Percentiles rank a stretch among this genome's conserved stretches.
These are phyloP conservation scores for Serrognathus titanus DNA, from an alignment of 2,888 invertebrate genomes.

Conservation along the genomic window DNA sequence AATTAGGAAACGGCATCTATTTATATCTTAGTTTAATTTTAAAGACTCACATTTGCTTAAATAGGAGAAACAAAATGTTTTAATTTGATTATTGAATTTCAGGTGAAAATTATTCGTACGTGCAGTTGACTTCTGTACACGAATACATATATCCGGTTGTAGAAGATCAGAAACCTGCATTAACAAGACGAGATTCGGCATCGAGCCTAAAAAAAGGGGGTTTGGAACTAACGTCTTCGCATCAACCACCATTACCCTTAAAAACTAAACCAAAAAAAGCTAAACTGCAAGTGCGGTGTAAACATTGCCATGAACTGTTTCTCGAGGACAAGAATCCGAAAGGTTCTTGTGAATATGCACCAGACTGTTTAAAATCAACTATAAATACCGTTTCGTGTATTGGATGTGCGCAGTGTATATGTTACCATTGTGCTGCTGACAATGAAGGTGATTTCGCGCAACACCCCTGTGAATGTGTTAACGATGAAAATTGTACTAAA, in stretches of 20 bases:
- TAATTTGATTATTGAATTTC: too few relatives aligned
- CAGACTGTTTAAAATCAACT: conserved; percentile 75
- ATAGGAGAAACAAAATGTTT: too few relatives aligned
- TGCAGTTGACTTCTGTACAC: conserved; percentile 76
- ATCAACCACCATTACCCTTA: conserved; percentile 51
- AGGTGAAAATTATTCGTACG: conserved; percentile 77
- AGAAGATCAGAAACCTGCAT: conserved; percentile 50
- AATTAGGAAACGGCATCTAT: too few relatives aligned
- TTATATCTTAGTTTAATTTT: too few relatives aligned
- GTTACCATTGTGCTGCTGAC: conserved; percentile 92
- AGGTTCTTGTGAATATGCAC: conserved; percentile 83
- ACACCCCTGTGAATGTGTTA: conserved; percentile 79
- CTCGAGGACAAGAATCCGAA: conserved; percentile 79
- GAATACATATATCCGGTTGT: conserved; percentile 85
- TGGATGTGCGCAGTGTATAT: conserved; percentile 75
- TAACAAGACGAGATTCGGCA: conserved; percentile 52
- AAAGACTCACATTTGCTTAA: too few relatives aligned
- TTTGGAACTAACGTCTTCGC: conserved; percentile 53
- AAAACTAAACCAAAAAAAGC: conserved; percentile 46
- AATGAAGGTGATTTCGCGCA: conserved; percentile 82
- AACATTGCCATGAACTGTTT: conserved; percentile 80
- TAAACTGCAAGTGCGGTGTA: conserved; percentile 49
- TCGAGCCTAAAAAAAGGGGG: conserved; percentile 64
- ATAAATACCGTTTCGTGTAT: conserved; percentile 83
- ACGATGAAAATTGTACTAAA: conserved; percentile 70